Evolutionary conservation across 1,140 invertebrate genomes (phyloP), one percentile per base, ranked within the genome.

Genomic region (Sycophila sp.): DNA sequence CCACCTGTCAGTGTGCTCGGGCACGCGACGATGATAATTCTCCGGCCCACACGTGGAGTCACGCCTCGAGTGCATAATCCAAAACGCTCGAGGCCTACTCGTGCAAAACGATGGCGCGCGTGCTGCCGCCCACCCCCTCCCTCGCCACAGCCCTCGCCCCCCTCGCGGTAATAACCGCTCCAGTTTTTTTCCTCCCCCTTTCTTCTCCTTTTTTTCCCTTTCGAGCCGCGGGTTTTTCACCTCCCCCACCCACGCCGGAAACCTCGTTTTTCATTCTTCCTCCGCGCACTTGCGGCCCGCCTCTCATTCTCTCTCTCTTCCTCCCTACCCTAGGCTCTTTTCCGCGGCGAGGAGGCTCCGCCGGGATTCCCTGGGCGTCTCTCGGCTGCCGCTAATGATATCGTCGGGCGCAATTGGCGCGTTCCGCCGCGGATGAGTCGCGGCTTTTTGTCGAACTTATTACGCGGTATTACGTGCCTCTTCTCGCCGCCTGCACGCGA

Each of bases 261-360:
- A 65, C 32, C 63, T 55, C 63, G 49, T 65, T 65, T 65, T 55
- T 65, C 49, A 65, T 65, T 65, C 49, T 65, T 40, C 19, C 24
- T 26, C 5, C 28, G 13, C 22, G 22, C 22, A 34, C 51, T 51
- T 24, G 17, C 47, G 5, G 5, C 6, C 17, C 24, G 2, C 3
- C 24, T 58, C 24, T 40, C 11, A 38, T 11, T 24, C 8, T 26
- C 36, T 40, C 10, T 34, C 11, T 11, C 34, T 40, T 4, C 7
- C 8, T 40, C 22, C 32, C 34, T 13, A 32, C 26, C 34, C 34
- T 36, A 5, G 15, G 1, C 40, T 38, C 17, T 40, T 60, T 10
- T 28, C 2, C 40, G 17, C 22, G 19, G 1, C 22, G 19, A 17
- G 42, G 32, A 38, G 36, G n/a, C n/a, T n/a, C n/a, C n/a, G n/a